phyloP scores from a whole-genome alignment of 2,797 vertebrate species.

The Naso thynnoides region DNA sequence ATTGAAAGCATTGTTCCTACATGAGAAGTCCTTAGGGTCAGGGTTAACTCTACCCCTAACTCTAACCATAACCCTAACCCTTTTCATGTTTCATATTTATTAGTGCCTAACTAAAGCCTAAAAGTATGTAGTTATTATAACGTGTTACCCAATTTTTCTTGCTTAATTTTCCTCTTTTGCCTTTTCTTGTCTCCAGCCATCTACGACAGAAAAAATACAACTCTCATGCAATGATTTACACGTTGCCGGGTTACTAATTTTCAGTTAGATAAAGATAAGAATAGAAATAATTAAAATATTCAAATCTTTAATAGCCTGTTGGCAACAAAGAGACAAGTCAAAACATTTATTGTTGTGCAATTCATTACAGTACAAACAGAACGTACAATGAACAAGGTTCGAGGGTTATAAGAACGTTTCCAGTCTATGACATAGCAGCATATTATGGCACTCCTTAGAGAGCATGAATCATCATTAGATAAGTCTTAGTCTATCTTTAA shows the following conservation, averaged over 20 bases:
- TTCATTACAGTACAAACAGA: conserved; percentile 80
- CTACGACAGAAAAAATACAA: background rate
- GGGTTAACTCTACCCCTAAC: too few relatives aligned
- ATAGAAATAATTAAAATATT: background rate
- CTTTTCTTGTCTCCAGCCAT: background rate
- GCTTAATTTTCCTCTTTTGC: background rate
- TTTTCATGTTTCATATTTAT: too few relatives aligned
- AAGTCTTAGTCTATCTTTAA: conserved; percentile 49
- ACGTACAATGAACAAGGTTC: conserved; percentile 60
- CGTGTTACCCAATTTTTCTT: too few relatives aligned
- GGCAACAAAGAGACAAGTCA: conserved; percentile 53
- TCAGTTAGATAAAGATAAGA: conserved; percentile 1
- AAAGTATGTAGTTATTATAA: too few relatives aligned
- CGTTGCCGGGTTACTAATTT: background rate
- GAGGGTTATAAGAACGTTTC: conserved; percentile 73
- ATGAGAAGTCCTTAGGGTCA: too few relatives aligned
- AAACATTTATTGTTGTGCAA: conserved; percentile 81
- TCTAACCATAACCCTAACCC: too few relatives aligned
- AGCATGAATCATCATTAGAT: conserved; percentile 70
- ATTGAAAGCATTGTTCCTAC: too few relatives aligned
- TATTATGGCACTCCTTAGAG: conserved; percentile 77
- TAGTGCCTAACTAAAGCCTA: too few relatives aligned
- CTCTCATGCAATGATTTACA: background rate
- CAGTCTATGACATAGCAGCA: conserved; percentile 84
- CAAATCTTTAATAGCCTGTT: conserved; percentile 1